Conservation (phyloP, 2,113 vertebrate species). For the Procavia capensis region DNA sequence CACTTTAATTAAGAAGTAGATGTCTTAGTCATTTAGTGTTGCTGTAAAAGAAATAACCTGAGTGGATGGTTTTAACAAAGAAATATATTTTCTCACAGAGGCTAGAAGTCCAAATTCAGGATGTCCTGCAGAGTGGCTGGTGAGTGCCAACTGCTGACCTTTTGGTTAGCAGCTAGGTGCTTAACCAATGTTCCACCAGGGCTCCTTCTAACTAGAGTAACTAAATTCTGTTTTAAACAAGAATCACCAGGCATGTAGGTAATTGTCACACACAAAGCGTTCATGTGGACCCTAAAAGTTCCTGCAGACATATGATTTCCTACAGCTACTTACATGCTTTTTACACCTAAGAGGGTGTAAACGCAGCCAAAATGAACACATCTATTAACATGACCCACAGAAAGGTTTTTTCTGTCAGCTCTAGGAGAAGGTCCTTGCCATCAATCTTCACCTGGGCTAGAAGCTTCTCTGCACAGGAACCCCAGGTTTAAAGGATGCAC, state of each 20-base stretch:
- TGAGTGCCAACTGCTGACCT: background rate
- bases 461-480: too few relatives aligned
- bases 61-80: too few relatives aligned
- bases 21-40: too few relatives aligned
- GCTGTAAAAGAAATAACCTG: too few relatives aligned
- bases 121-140: background rate
- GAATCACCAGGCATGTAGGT: background rate
- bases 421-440: too few relatives aligned
- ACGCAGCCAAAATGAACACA: background rate
- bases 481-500: too few relatives aligned
- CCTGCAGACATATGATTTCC: background rate
- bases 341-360: background rate
- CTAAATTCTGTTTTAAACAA: constrained; percentile 7
- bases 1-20: background rate
- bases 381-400: background rate
- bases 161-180: background rate
- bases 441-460: too few relatives aligned
- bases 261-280: background rate
- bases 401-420: too few relatives aligned
- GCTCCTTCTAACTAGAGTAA: background rate
- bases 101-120: too few relatives aligned
- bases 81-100: too few relatives aligned
- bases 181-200: background rate
- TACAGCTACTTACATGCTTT: background rate
- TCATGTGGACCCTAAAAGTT: background rate